Evolutionary conservation across 2,888 invertebrate genomes (phyloP), one percentile per base, ranked within the genome.

Genomic region (Hipparchia semele): DNA sequence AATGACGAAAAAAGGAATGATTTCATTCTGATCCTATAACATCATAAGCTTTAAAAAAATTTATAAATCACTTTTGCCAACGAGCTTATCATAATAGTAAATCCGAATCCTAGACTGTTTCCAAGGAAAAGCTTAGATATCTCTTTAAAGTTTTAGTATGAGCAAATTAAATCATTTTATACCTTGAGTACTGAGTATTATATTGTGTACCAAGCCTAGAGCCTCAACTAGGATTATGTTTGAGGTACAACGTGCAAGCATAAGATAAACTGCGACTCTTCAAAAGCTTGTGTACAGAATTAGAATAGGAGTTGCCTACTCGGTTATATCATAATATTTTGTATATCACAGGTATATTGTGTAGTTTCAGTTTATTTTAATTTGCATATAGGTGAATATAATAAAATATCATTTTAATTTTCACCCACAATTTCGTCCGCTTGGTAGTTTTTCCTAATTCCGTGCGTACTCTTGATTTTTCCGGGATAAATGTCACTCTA

Each of bases 251-350:
- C 68, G 71, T 68, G 74, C 71, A 68, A 65, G 54, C 68, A 54
- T 60, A 54, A 71, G 74, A 74, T 74, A 71, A 74, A 74, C 45
- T 61, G 60, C 51, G 71, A 68, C 60, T 60, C 59, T 69, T 74
- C 60, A 69, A 74, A 64, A 49, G 71, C 74, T 74, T 71, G 69
- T 13, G 39, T 33, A 10, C 33, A 60, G 23, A 33, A 6, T 65
- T 51, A 12, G 65, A 65, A 23, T 64, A 13, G 62, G 56, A 68
- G 68, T 74, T 67, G 45, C 56, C 10, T 59, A n/a, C 39, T 56
- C n/a, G 56, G 45, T 23, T 23, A 23, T 23, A 23, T 23, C 23
- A 23, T 23, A 58, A 58, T 7, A 23, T 67, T 46, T 67, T 62
- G 13, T 51, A 10, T 56, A 56, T 45, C 33, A 49, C 13, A 8